A percentile compares a stretch with the other conserved stretches of the same genome.
Conservation (phyloP, 1,140 invertebrate genomes). For the Tetragnatha versicolor region DNA sequence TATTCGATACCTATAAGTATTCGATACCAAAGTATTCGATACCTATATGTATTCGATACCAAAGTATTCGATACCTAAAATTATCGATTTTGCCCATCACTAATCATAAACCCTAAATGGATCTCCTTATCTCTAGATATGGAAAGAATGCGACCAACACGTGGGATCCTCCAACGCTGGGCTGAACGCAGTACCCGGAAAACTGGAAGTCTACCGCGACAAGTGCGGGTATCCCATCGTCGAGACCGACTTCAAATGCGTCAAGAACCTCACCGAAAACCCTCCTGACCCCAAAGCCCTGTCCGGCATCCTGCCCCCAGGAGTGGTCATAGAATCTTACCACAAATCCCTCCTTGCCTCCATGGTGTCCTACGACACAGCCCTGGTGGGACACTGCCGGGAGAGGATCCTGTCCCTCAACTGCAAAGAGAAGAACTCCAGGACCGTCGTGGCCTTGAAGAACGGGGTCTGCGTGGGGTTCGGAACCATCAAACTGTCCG, state of each 20-base stretch:
- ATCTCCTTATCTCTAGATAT: background rate
- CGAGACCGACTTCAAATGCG: background rate
- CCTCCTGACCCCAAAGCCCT: background rate
- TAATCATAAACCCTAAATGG: too few relatives aligned
- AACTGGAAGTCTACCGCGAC: slow-evolving; percentile 54
- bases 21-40: too few relatives aligned
- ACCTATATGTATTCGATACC: too few relatives aligned
- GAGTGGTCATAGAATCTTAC: slow-evolving; percentile 1
- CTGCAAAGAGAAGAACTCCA: slow-evolving; percentile 31
- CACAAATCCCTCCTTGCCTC: background rate
- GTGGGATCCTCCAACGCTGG: slow-evolving; percentile 30
- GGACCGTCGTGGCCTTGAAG: slow-evolving; percentile 53
- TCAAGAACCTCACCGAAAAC: background rate
- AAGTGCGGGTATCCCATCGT: slow-evolving; percentile 38
- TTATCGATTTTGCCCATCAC: too few relatives aligned
- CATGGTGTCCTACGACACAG: slow-evolving; percentile 51
- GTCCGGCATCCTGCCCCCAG: background rate
- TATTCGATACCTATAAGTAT: too few relatives aligned
- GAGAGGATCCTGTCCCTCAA: slow-evolving; percentile 10
- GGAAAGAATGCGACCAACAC: background rate
- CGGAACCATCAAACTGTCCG: slow-evolving; percentile 50
- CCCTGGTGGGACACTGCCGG: slow-evolving; percentile 36
- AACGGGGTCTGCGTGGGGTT: slow-evolving; percentile 52
- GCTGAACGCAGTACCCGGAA: slow-evolving; percentile 57
- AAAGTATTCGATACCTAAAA: too few relatives aligned